These are phyloP conservation scores for Aulostomus chinensis DNA, from an alignment of 2,797 vertebrate species.

Conservation along the genomic window DNA sequence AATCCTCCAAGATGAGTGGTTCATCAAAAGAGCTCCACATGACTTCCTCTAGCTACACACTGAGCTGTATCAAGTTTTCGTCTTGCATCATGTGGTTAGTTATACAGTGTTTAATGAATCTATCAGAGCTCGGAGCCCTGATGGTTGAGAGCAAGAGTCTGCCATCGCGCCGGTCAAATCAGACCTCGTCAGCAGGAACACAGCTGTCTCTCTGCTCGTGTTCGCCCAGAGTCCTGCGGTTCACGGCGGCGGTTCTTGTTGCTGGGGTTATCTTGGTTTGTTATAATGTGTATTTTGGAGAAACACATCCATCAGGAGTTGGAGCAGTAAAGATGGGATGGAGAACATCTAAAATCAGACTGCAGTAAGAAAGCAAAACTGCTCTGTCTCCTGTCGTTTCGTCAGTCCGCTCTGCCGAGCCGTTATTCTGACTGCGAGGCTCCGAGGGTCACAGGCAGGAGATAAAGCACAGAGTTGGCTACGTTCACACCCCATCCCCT, in stretches of 20 bases:
- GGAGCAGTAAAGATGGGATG: slow-evolving; percentile 1
- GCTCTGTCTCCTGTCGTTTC: slow-evolving; percentile 24
- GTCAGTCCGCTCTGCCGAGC: slow-evolving; percentile 16
- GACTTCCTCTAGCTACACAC: neutral
- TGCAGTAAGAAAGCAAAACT: slow-evolving; percentile 28
- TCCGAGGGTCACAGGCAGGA: slow-evolving; percentile 35
- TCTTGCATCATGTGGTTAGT: slow-evolving; percentile 27
- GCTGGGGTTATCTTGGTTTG: slow-evolving; percentile 26
- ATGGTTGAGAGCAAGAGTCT: no score
- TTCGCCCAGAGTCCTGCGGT: no score
- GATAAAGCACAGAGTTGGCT: slow-evolving; percentile 52
- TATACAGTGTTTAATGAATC: slow-evolving; percentile 8
- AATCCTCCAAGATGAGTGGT: no score
- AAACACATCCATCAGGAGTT: slow-evolving; percentile 31
- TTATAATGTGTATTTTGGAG: slow-evolving; percentile 15
- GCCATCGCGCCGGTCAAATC: no score
- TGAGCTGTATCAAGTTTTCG: neutral
- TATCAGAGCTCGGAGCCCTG: no score
- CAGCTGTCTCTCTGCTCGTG: no score
- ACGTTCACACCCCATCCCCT: slow-evolving; percentile 23
- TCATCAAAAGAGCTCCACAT: no score
- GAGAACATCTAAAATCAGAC: slow-evolving; percentile 23
- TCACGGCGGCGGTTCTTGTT: no score
- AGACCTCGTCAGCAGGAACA: no score
- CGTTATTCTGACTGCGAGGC: slow-evolving; percentile 25